phyloP scores from a whole-genome alignment of 2,113 vertebrate genomes.

The Phalacrocorax carbo region DNA sequence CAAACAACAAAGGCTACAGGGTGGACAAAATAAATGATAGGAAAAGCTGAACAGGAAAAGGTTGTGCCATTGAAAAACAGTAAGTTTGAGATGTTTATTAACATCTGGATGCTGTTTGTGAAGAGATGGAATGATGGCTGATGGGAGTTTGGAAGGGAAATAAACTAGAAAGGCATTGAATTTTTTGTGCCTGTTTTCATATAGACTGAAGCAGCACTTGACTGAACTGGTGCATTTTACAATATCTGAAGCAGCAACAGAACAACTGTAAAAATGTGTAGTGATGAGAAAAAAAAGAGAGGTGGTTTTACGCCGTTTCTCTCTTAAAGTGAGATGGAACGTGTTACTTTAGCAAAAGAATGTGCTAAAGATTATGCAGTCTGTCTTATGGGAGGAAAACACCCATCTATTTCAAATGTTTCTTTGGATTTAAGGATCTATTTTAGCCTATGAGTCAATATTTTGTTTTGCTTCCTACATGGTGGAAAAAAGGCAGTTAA shows the following conservation, averaged over 20 bases:
- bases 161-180: neutral
- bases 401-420: slow-evolving; percentile 41
- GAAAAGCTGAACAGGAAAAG: neutral
- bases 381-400: slow-evolving; percentile 17
- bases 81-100: neutral
- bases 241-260: neutral
- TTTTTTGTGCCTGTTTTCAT: neutral
- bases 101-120: slow-evolving; percentile 22
- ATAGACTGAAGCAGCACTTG: neutral
- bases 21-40: neutral
- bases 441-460: slow-evolving; percentile 50
- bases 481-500: neutral
- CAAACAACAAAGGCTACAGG: neutral
- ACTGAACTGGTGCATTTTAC: slow-evolving; percentile 5
- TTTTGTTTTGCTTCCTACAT: slow-evolving; percentile 8
- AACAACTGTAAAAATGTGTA: neutral
- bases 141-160: neutral
- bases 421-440: slow-evolving; percentile 10
- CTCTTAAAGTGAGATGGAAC: slow-evolving; percentile 29
- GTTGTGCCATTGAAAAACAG: neutral
- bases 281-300: slow-evolving; percentile 1
- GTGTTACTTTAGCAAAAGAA: slow-evolving; percentile 53
- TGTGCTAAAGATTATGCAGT: slow-evolving; percentile 28
- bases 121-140: neutral
- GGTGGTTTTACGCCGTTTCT: neutral